Evolutionary conservation across 2,113 vertebrate genomes (phyloP).

Genomic region (Platanista minor): DNA sequence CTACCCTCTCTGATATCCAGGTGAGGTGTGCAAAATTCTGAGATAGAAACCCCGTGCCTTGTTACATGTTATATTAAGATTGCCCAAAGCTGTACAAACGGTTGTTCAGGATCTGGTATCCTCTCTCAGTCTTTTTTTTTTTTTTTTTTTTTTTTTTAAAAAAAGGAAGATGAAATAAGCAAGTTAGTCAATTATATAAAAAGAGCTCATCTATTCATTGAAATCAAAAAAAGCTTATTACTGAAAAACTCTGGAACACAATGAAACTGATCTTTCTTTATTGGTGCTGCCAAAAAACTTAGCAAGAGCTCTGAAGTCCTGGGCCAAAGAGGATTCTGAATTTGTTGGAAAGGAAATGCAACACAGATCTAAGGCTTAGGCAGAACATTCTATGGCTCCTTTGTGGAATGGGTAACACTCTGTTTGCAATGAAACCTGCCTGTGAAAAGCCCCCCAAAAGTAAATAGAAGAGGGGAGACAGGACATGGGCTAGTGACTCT

Average conservation of each 20-base stretch:
- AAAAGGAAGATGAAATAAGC: not conserved
- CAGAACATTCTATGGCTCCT: not conserved
- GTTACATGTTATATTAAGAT: not conserved
- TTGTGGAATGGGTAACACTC: not conserved
- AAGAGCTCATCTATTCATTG: conserved; percentile 22
- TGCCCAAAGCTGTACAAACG: not conserved
- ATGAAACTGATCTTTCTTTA: conserved; percentile 27
- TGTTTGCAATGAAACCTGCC: not conserved
- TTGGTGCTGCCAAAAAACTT: not conserved
- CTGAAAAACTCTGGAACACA: conserved; percentile 31
- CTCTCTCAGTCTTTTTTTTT: not conserved
- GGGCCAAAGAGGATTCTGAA: not conserved
- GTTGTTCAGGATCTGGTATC: not conserved
- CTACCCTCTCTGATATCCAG: not conserved
- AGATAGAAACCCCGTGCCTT: not conserved
- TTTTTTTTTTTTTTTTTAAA: not conserved
- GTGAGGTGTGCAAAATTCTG: not conserved
- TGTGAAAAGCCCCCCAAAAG: not conserved
- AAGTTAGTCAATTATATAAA: conserved; percentile 35
- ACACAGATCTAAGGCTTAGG: not conserved
- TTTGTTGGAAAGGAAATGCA: conserved; percentile 7
- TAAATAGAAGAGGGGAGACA: not conserved
- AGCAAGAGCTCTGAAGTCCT: not conserved
- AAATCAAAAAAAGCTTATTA: conserved; percentile 52
- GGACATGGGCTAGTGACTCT: not conserved